A percentile compares a stretch with the other conserved stretches of the same genome.
Evolutionary conservation across 1,140 invertebrate species (phyloP).

Genomic region (Dendroctonus ponderosae): DNA sequence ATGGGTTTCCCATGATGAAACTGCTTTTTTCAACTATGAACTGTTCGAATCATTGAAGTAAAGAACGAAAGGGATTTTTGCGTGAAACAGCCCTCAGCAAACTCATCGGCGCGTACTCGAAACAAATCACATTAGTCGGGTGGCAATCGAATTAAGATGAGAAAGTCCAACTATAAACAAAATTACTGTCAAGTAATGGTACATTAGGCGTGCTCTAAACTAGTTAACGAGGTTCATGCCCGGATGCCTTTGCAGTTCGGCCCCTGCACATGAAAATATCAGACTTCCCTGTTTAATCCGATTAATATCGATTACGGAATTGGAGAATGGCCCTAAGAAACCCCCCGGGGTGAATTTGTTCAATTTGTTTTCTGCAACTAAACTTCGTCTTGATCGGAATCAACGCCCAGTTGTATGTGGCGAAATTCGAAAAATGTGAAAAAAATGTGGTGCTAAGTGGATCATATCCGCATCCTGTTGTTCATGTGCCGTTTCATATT

Average conservation of each 20-base stretch:
- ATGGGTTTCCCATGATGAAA: too few relatives aligned
- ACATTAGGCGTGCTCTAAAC: slow-evolving; percentile 40
- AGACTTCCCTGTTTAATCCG: slow-evolving; percentile 1
- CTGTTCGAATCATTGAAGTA: too few relatives aligned
- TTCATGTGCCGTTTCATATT: slow-evolving; percentile 24
- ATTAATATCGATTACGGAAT: slow-evolving; percentile 23
- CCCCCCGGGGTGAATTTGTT: too few relatives aligned
- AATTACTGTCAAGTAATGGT: slow-evolving; percentile 41
- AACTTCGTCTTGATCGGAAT: too few relatives aligned
- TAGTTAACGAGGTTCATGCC: slow-evolving; percentile 34
- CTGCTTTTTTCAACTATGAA: too few relatives aligned
- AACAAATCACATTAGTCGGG: slow-evolving; percentile 36
- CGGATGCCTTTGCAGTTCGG: slow-evolving; percentile 19
- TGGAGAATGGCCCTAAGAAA: too few relatives aligned
- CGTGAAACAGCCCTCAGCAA: background rate
- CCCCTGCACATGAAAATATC: slow-evolving; percentile 4
- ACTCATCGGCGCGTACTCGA: slow-evolving; percentile 5
- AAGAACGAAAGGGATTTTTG: too few relatives aligned
- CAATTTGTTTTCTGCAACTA: too few relatives aligned
- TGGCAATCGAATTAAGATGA: slow-evolving; percentile 39
- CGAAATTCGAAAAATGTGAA: slow-evolving; percentile 3
- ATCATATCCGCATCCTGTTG: slow-evolving; percentile 28
- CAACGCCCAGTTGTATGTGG: too few relatives aligned
- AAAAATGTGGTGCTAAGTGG: slow-evolving; percentile 24
- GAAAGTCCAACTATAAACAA: slow-evolving; percentile 38